phyloP scores from a whole-genome alignment of 2,797 vertebrate genomes.

The Epinephelus awoara region DNA sequence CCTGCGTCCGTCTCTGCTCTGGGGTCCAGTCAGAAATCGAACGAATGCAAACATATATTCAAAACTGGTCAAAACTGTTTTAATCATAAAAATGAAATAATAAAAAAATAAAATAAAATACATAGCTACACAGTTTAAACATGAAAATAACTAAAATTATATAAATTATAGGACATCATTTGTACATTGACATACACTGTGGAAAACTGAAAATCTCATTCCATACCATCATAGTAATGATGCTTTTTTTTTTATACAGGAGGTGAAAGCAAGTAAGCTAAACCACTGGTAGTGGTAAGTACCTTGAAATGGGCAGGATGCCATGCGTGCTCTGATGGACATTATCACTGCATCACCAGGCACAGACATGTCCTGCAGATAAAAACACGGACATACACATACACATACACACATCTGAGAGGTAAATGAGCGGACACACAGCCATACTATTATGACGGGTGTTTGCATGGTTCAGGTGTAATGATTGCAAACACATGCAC shows the following conservation, averaged over 20 bases:
- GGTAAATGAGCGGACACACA: conserved; percentile 3
- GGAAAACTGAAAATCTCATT: neutral
- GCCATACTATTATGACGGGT: conserved; percentile 32
- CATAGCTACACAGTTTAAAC: neutral
- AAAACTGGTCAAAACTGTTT: too few species aligned
- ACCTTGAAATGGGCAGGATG: conserved; percentile 35
- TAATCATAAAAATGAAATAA: too few species aligned
- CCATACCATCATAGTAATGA: neutral
- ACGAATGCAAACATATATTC: too few species aligned
- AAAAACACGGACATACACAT: conserved; percentile 31
- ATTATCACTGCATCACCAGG: conserved; percentile 37
- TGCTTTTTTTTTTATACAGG: neutral
- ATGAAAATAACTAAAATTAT: neutral
- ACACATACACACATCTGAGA: conserved; percentile 2
- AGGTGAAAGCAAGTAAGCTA: neutral
- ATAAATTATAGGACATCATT: neutral
- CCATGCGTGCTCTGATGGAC: conserved; percentile 39
- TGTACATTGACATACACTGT: too few species aligned
- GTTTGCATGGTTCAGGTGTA: conserved; percentile 33
- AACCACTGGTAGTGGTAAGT: neutral
- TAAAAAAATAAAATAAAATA: too few species aligned
- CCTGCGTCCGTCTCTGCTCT: too few species aligned
- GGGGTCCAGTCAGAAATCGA: too few species aligned
- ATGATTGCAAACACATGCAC: neutral
- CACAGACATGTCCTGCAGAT: conserved; percentile 56